Evolutionary conservation across 2,797 vertebrate species (phyloP), one percentile per base, ranked within the genome.

Genomic region (Eutrigla gurnardus): DNA sequence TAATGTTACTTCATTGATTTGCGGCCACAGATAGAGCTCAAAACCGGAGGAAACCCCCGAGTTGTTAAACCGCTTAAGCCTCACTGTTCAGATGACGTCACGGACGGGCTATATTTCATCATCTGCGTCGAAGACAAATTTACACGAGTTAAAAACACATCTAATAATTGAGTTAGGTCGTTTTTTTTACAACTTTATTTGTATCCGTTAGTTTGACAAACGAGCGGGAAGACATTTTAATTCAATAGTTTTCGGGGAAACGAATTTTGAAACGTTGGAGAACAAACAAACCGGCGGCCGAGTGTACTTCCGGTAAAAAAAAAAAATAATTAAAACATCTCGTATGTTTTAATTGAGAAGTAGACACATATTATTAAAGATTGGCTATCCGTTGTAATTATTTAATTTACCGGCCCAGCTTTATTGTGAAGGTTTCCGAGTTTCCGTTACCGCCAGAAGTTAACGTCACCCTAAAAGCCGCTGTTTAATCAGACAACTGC

Each of bases 71-170:
- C 7, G 15, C 6, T 17, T 7, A 15, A 46, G 55, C 49, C 75
- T 42, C 75, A 77, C 74, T 81, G 0, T 7, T 0, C 0, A 3
- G 37, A 4, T 85, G 84, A 89, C 46, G 82, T 46, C 10, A 12
- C 0, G 0, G 25, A 10, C 8, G 10, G 7, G 3, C 0, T 55
- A 8, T 8, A 75, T 91, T 86, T 89, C 67, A 83, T 84, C 82
- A 84, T 70, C 58, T 39, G 8, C 0, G 0, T 1, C 0, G 6
- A 32, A 46, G 7, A 35, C 9, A 0, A 8, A 0, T 25, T 25
- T 10, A 42, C 2, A 42, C 5, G 0, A 17, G 4, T 25, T 25
- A 25, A 25, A 25, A 25, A 25, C 25, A 25, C 2, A 25, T 25
- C 25, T 25, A 25, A 25, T 33, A 6, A 0, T 39, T 0, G 5